Evolutionary conservation across 2,888 invertebrate genomes (phyloP).

Genomic region (Platypus cylindrus): DNA sequence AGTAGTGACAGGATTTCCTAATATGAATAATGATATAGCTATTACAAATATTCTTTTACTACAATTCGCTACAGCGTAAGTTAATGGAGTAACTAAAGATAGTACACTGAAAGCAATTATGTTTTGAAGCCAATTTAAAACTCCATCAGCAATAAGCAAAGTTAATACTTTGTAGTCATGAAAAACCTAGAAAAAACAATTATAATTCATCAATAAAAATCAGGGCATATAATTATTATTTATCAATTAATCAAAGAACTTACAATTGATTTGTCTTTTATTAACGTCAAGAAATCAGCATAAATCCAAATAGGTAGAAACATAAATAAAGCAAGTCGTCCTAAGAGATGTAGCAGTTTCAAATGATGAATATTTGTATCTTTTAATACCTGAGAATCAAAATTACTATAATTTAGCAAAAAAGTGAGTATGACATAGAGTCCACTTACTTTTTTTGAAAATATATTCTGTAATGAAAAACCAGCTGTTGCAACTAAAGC

Average conservation of each 20-base stretch:
- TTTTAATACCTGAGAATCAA: slow-evolving; percentile 11
- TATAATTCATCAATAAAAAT: slow-evolving; percentile 4
- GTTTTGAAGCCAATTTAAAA: slow-evolving; percentile 89
- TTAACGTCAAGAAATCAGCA: slow-evolving; percentile 50
- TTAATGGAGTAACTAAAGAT: slow-evolving; percentile 81
- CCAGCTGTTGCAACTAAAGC: slow-evolving; percentile 84
- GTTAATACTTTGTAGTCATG: slow-evolving; percentile 44
- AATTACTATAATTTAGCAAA: slow-evolving; percentile 1
- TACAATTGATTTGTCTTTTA: slow-evolving; percentile 51
- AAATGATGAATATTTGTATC: slow-evolving; percentile 86
- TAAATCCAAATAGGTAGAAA: slow-evolving; percentile 76
- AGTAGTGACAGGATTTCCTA: slow-evolving; percentile 84
- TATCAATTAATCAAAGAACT: slow-evolving; percentile 26
- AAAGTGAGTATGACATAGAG: slow-evolving; percentile 37
- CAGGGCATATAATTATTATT: slow-evolving; percentile 3
- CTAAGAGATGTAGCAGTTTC: slow-evolving; percentile 66
- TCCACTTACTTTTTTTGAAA: slow-evolving; percentile 72
- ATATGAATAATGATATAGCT: slow-evolving; percentile 68
- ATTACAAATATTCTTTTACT: slow-evolving; percentile 91
- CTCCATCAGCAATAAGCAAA: slow-evolving; percentile 64
- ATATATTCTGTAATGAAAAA: slow-evolving; percentile 88
- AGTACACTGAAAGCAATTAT: slow-evolving; percentile 89
- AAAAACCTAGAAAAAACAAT: slow-evolving; percentile 33
- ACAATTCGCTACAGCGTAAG: slow-evolving; percentile 91
- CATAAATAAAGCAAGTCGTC: slow-evolving; percentile 64